Percentiles rank a stretch among this genome's conserved stretches.
These are phyloP conservation scores for Heteromormyrus szaboi DNA, from an alignment of 2,797 vertebrate genomes.

Conservation along the genomic window DNA sequence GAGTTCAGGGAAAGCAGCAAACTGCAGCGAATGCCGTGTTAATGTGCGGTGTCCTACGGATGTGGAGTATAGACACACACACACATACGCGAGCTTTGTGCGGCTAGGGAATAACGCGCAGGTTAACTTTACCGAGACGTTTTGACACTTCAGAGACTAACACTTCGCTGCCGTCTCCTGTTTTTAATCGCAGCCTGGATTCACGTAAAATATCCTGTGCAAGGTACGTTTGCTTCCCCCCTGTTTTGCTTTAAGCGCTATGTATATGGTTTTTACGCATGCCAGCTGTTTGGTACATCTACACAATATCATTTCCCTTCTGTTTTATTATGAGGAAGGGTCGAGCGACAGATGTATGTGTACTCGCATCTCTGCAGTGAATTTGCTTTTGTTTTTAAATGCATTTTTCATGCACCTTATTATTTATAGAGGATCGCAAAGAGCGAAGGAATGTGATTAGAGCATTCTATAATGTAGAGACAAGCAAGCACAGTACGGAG, in stretches of 20 bases:
- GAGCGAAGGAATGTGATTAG: constrained; percentile 6
- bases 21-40: constrained; percentile 3
- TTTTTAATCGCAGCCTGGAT: constrained; percentile 23
- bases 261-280: constrained; percentile 5
- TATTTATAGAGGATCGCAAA: background rate
- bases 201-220: constrained; percentile 27
- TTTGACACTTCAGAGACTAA: constrained; percentile 19
- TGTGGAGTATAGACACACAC: background rate
- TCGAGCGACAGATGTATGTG: background rate
- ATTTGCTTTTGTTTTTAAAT: background rate
- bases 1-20: background rate
- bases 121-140: constrained; percentile 28
- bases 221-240: constrained; percentile 30
- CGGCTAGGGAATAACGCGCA: constrained; percentile 5
- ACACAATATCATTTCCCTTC: background rate
- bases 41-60: background rate
- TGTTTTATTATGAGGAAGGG: background rate
- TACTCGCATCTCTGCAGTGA: background rate
- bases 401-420: background rate
- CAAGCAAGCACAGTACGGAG: background rate
- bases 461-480: background rate
- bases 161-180: background rate
- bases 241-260: constrained; percentile 20
- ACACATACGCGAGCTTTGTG: background rate
- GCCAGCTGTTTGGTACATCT: constrained; percentile 7